A percentile compares a stretch with the other conserved stretches of the same genome.
These are phyloP conservation scores for Caiman crocodilus DNA, from an alignment of 2,797 vertebrate species.

Conservation along the genomic window DNA sequence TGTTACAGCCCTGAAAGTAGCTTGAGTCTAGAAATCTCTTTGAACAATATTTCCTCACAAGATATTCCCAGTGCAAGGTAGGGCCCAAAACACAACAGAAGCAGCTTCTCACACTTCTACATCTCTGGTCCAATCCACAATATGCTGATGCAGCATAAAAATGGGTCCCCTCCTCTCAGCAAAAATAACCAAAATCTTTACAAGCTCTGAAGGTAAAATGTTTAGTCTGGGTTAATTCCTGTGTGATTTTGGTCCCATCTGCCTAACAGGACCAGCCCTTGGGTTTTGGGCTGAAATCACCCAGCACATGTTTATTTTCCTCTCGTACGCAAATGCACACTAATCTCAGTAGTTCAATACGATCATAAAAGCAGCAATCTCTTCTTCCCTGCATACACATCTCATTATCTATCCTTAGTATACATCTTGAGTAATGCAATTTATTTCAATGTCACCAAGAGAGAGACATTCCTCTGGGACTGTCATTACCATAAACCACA, in stretches of 20 bases:
- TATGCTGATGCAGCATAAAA: not conserved
- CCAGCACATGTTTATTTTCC: not conserved
- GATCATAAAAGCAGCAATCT: slow-evolving; percentile 56
- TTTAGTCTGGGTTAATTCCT: not conserved
- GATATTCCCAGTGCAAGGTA: not conserved
- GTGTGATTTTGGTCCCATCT: not conserved
- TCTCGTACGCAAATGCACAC: not conserved
- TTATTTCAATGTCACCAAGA: slow-evolving; percentile 81
- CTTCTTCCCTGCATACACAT: slow-evolving; percentile 55
- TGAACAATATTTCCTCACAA: no score
- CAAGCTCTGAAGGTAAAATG: not conserved
- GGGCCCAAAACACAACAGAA: not conserved
- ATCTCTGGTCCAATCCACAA: slow-evolving; percentile 11
- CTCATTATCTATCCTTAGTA: slow-evolving; percentile 74
- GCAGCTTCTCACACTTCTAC: not conserved
- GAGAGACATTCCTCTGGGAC: slow-evolving; percentile 69
- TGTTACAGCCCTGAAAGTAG: not conserved
- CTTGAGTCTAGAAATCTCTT: not conserved
- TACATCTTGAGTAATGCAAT: slow-evolving; percentile 73
- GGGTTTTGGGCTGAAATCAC: not conserved
- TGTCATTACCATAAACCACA: slow-evolving; percentile 76
- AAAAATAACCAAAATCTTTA: slow-evolving; percentile 3
- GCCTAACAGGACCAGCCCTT: not conserved
- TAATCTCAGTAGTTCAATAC: slow-evolving; percentile 44
- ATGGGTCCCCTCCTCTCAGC: not conserved